These are phyloP conservation scores for Microplitis manilae DNA, from an alignment of 2,888 invertebrate species.

Conservation along the genomic window DNA sequence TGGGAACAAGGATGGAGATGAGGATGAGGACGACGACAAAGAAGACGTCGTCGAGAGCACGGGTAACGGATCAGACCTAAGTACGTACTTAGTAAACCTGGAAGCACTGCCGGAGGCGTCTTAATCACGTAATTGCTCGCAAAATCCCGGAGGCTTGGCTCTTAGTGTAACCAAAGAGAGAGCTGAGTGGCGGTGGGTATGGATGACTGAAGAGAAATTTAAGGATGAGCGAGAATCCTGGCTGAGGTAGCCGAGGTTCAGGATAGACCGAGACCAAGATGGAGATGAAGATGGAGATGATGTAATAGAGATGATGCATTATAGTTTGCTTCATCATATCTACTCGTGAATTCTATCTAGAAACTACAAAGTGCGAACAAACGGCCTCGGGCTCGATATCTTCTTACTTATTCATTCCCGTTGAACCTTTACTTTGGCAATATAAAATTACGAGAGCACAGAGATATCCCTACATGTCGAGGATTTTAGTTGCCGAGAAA, in stretches of 20 bases:
- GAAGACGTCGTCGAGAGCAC: conserved; percentile 42
- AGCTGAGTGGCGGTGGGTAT: conserved; percentile 23
- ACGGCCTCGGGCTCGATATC: conserved; percentile 67
- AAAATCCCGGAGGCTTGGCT: conserved; percentile 60
- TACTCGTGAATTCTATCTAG: conserved; percentile 55
- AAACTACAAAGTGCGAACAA: conserved; percentile 67
- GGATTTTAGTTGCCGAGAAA: neutral
- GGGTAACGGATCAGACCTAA: conserved; percentile 67
- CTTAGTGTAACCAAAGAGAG: conserved; percentile 36
- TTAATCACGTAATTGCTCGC: conserved; percentile 68
- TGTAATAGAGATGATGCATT: conserved; percentile 14
- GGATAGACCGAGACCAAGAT: conserved; percentile 29
- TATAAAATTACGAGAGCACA: conserved; percentile 55
- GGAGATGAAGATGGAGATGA: neutral
- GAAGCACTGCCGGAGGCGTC: conserved; percentile 64
- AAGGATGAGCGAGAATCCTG: conserved; percentile 34
- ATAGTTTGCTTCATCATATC: neutral
- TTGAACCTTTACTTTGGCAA: conserved; percentile 59
- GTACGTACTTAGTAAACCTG: conserved; percentile 68
- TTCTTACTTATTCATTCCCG: conserved; percentile 70
- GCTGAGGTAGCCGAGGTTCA: neutral
- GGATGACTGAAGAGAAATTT: neutral
- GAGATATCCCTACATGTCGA: neutral
- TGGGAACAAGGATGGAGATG: neutral
- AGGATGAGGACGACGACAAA: conserved; percentile 4